Evolutionary conservation across 1,140 invertebrate genomes (phyloP).

Genomic region (Homarus americanus): DNA sequence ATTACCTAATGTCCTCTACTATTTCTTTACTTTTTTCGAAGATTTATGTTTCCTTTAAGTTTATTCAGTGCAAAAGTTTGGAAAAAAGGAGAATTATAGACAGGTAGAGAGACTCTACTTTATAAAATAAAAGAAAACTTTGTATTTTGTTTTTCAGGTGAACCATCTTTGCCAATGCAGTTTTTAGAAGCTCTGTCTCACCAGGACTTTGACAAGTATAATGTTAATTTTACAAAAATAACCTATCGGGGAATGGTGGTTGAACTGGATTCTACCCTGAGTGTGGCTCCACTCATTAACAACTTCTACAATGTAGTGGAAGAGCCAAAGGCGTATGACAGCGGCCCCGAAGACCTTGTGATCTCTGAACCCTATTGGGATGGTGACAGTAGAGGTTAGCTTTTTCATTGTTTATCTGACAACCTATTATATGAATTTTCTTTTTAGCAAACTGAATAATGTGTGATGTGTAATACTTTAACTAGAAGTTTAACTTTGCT

Average conservation of each 20-base stretch:
- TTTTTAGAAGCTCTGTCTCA: constrained; percentile 53
- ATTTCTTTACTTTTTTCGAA: no score
- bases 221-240: constrained; percentile 8
- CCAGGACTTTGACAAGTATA: constrained; percentile 53
- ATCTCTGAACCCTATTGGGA: constrained; percentile 66
- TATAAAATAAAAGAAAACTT: no score
- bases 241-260: constrained; percentile 17
- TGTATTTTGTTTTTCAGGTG: constrained; percentile 49
- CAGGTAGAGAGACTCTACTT: no score
- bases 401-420: neutral
- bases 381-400: constrained; percentile 47
- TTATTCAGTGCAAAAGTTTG: no score
- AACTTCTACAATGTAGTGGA: constrained; percentile 61
- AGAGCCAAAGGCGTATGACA: constrained; percentile 16
- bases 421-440: neutral
- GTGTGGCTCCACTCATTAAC: constrained; percentile 50
- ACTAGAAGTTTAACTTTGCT: no score
- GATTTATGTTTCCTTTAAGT: no score
- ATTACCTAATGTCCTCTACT: no score
- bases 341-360: constrained; percentile 15
- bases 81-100: no score
- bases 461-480: no score
- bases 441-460: neutral
- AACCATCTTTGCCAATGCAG: constrained; percentile 23
- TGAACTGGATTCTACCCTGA: constrained; percentile 41